phyloP scores from a whole-genome alignment of 2,113 vertebrate genomes.

The Callipepla squamata region DNA sequence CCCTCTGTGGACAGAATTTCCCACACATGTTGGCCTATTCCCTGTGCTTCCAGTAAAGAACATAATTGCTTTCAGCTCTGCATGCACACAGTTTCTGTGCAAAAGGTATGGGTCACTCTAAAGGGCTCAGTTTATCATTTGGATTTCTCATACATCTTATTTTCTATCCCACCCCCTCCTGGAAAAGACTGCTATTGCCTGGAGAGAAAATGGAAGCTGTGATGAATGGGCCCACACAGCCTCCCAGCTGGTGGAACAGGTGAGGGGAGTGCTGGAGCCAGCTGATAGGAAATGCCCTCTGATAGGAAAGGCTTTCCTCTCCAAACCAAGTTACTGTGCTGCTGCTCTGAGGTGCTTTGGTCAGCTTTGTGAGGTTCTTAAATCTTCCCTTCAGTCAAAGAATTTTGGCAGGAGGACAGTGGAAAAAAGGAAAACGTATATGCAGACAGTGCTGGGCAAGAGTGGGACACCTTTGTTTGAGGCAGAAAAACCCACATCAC shows the following conservation, averaged over 20 bases:
- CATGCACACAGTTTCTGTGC: not conserved
- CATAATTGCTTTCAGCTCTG: not conserved
- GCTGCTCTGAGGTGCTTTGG: too few relatives aligned
- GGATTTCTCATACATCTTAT: not conserved
- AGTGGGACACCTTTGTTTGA: not conserved
- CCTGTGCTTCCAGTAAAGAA: not conserved
- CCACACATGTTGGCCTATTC: conserved; percentile 6
- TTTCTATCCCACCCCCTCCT: not conserved
- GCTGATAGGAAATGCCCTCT: not conserved
- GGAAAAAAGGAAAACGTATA: not conserved
- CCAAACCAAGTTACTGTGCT: not conserved
- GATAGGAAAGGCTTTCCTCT: not conserved
- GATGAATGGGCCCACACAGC: conserved; percentile 46
- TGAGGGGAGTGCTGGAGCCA: not conserved
- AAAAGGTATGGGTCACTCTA: not conserved
- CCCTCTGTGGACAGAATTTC: not conserved
- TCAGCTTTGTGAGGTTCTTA: not conserved
- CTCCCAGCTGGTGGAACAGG: conserved; percentile 65
- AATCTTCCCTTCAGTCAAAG: not conserved
- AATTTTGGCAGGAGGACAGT: not conserved
- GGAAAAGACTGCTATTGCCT: not conserved
- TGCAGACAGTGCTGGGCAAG: not conserved
- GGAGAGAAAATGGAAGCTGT: not conserved
- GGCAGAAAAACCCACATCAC: not conserved
- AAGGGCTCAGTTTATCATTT: not conserved